These are phyloP conservation scores for Odontomachus brunneus DNA, from an alignment of 1,140 invertebrate genomes.

Conservation along the genomic window DNA sequence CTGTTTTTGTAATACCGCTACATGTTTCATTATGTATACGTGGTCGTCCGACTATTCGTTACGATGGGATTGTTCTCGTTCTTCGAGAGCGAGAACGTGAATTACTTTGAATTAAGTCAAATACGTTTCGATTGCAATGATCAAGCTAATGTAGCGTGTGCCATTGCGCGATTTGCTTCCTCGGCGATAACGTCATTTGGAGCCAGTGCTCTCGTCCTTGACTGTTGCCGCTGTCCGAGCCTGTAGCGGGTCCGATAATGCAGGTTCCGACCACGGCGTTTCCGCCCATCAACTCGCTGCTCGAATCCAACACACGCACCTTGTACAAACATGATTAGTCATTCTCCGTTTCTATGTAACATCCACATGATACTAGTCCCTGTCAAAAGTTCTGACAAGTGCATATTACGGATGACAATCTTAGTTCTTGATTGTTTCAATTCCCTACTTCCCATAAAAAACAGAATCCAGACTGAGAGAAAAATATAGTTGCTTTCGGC, in stretches of 20 bases:
- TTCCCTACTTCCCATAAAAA: no score
- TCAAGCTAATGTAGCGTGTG: constrained; percentile 87
- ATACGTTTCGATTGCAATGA: constrained; percentile 13
- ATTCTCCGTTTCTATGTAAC: background rate
- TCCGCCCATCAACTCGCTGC: constrained; percentile 88
- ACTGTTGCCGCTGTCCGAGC: constrained; percentile 75
- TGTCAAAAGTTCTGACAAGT: no score
- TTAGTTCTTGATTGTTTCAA: no score
- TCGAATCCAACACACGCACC: constrained; percentile 88
- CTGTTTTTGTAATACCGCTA: constrained; percentile 50
- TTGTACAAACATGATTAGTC: constrained; percentile 64
- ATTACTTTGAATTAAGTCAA: constrained; percentile 8
- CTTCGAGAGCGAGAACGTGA: constrained; percentile 7
- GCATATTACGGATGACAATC: no score
- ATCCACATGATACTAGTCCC: background rate
- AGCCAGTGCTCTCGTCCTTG: constrained; percentile 90
- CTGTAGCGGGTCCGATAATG: constrained; percentile 89
- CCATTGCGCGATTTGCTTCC: constrained; percentile 94
- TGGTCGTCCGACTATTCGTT: constrained; percentile 11
- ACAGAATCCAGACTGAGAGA: no score
- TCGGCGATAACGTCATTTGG: constrained; percentile 92
- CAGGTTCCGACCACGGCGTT: constrained; percentile 90
- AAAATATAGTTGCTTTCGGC: no score
- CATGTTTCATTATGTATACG: background rate
- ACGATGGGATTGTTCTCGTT: constrained; percentile 11